Conservation (phyloP, 2,113 vertebrate species). For the Hydrolagus affinis region DNA sequence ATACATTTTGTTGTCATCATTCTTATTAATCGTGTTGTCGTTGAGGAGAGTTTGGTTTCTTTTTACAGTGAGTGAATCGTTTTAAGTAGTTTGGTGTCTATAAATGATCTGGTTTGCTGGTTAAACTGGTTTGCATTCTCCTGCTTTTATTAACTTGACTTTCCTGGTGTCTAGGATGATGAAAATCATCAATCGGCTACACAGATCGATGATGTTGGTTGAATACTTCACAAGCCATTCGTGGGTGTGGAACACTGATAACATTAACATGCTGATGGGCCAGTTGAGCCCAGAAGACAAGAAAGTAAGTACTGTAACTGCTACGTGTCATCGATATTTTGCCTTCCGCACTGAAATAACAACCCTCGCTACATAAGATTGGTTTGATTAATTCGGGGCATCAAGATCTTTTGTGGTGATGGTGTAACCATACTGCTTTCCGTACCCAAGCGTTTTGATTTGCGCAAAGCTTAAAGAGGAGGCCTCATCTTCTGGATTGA, state of each 20-base stretch:
- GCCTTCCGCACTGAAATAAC: background rate
- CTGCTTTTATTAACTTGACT: slow-evolving; percentile 8
- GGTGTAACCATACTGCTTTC: no score
- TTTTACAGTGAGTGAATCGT: no score
- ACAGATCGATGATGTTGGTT: slow-evolving; percentile 87
- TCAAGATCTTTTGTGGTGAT: background rate
- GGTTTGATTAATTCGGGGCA: background rate
- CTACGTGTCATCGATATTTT: no score
- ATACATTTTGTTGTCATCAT: no score
- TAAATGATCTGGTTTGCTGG: background rate
- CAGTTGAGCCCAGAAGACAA: slow-evolving; percentile 80
- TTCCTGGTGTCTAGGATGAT: slow-evolving; percentile 73
- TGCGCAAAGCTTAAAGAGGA: no score
- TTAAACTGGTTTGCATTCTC: no score
- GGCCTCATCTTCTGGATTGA: no score
- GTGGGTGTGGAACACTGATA: slow-evolving; percentile 94
- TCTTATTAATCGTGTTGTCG: background rate
- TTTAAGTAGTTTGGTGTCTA: no score
- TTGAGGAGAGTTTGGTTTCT: background rate
- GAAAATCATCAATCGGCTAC: slow-evolving; percentile 92
- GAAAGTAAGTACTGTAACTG: slow-evolving; percentile 59
- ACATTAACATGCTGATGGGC: slow-evolving; percentile 80
- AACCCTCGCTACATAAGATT: background rate
- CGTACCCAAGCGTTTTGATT: no score
- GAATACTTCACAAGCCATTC: slow-evolving; percentile 97